Evolutionary conservation across 2,888 invertebrate species (phyloP), one percentile per base, ranked within the genome.

Genomic region (Synergus umbraculus): DNA sequence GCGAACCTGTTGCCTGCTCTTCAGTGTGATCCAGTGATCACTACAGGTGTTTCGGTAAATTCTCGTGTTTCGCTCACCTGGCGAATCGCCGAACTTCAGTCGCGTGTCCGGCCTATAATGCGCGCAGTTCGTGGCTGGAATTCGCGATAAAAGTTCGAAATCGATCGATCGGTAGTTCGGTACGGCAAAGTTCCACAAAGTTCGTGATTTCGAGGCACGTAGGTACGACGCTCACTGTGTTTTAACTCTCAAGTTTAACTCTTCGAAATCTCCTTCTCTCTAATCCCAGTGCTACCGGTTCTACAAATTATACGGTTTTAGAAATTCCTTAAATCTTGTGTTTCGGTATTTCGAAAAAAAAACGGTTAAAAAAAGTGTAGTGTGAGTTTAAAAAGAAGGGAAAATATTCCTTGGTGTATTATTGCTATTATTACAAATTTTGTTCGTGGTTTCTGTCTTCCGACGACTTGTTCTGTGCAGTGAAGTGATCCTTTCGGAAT

Each of bases 1-100:
- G 82, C 83, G 84, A 87, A 87, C 87, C 87, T 87, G 87, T 87
- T 87, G 87, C 85, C 85, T 81, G 84, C 83, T 76, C 82, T 83
- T 83, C 86, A 86, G 86, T 87, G 81, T 76, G 80, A 10, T 76
- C 54, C 58, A 22, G 22, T 9, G 22, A 63, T 63, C 13, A 22
- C 4, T 29, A 63, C 63, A 63, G 63, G 63, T 63, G 63, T 63
- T 69, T 54, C 54, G 37, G 49, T 49, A 66, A 66, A 49, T 54
- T 12, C 46, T 63, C 37, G 41, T 73, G 22, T 69, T 49, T 69
- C 49, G 69, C 69, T 46, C 69, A 49, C 37, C 54, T 54, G 73
- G 15, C 37, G 73, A 73, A 54, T 54, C 41, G n/a, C n/a, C 29
- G 63, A 63, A 63, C 63, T 58, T 54, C 22, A 67, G 46, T 22